Percentiles rank a stretch among this genome's conserved stretches.
These are phyloP conservation scores for Sesia apiformis DNA, from an alignment of 2,888 invertebrate genomes.

Conservation along the genomic window DNA sequence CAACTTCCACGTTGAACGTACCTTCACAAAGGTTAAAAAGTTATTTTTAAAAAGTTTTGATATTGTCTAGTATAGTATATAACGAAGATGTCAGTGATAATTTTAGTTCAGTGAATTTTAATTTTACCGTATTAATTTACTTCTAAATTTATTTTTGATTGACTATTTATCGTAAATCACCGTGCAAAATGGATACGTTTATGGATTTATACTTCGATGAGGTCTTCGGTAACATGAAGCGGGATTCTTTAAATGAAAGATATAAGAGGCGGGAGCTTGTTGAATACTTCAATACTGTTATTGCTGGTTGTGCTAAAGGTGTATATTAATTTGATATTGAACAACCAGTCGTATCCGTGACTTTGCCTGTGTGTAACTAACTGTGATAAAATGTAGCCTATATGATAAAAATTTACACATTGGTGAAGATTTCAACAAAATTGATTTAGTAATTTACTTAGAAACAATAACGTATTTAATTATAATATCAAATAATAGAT, in stretches of 20 bases:
- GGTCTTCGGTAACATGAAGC: conserved; percentile 80
- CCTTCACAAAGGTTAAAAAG: neutral
- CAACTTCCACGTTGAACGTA: conserved; percentile 7
- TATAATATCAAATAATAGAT: too few species aligned
- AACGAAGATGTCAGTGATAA: neutral
- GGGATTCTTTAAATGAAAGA: conserved; percentile 82
- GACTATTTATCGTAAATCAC: neutral
- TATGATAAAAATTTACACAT: too few species aligned
- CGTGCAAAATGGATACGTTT: conserved; percentile 79
- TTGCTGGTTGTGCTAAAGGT: conserved; percentile 82
- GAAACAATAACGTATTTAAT: too few species aligned
- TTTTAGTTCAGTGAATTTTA: neutral
- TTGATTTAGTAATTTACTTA: too few species aligned
- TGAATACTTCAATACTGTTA: conserved; percentile 85
- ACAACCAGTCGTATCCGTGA: neutral
- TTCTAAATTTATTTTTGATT: neutral
- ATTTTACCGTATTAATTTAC: too few species aligned
- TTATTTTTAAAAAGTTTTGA: neutral
- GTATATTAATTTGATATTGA: neutral
- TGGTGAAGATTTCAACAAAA: too few species aligned
- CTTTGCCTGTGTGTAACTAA: too few species aligned
- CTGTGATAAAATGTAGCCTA: too few species aligned
- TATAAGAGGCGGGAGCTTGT: conserved; percentile 82
- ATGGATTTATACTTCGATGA: conserved; percentile 87
- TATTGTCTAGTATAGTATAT: neutral